A percentile compares a stretch with the other conserved stretches of the same genome.
Evolutionary conservation across 2,113 vertebrate genomes (phyloP).

Genomic region (Phasianus colchicus): DNA sequence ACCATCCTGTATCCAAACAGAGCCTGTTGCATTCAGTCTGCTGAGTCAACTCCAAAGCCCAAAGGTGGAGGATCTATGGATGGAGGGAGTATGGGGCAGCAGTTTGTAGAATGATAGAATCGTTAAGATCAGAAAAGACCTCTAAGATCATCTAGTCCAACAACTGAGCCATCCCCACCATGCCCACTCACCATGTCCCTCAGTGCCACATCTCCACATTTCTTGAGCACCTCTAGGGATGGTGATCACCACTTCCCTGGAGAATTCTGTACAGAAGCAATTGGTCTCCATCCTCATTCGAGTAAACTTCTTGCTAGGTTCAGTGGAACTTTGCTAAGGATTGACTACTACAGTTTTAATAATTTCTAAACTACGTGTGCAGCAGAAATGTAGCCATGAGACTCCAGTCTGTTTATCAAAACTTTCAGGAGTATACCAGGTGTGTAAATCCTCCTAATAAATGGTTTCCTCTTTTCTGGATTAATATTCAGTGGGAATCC

Average conservation of each 20-base stretch:
- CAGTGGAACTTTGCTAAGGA: not conserved
- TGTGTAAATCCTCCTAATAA: not conserved
- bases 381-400: not conserved
- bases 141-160: too few relatives aligned
- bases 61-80: fast-evolving
- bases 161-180: too few relatives aligned
- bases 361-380: not conserved
- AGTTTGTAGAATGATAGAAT: too few relatives aligned
- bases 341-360: not conserved
- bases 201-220: too few relatives aligned
- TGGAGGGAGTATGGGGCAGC: not conserved
- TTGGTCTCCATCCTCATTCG: not conserved
- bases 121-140: too few relatives aligned
- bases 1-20: not conserved
- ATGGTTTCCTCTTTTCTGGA: not conserved
- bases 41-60: not conserved
- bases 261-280: not conserved
- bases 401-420: not conserved
- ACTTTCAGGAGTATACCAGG: not conserved
- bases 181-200: too few relatives aligned
- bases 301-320: not conserved
- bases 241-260: too few relatives aligned
- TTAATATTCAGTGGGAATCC: not conserved
- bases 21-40: not conserved
- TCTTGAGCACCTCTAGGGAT: too few relatives aligned